phyloP scores from a whole-genome alignment of 2,797 vertebrate species.

The Pitangus sulphuratus region DNA sequence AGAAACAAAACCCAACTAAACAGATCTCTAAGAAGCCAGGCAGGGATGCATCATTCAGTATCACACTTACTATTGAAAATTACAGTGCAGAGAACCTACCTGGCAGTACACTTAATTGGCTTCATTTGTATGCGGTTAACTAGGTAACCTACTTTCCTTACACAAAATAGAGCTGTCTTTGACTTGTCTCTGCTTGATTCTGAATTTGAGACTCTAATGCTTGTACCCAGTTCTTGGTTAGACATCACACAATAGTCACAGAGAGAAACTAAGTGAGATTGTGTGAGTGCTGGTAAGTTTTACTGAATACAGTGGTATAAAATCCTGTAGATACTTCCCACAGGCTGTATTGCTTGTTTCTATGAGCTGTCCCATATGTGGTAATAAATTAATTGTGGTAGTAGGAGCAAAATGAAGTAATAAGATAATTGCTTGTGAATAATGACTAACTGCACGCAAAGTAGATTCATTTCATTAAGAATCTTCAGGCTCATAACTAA shows the following conservation, averaged over 20 bases:
- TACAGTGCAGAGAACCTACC: background rate
- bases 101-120: background rate
- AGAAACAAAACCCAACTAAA: background rate
- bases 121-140: conserved; percentile 62
- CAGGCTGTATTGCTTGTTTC: background rate
- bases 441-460: background rate
- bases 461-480: conserved; percentile 4
- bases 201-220: background rate
- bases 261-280: background rate
- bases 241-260: background rate
- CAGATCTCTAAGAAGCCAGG: background rate
- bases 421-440: conserved; percentile 4
- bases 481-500: background rate
- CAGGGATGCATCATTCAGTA: background rate
- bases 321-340: background rate
- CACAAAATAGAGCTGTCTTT: conserved; percentile 40
- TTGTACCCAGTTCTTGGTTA: background rate
- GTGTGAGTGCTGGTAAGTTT: background rate
- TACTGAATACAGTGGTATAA: background rate
- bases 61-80: background rate
- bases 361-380: background rate
- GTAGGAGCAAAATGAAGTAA: background rate
- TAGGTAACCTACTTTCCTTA: conserved; percentile 58
- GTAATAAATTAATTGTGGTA: background rate
- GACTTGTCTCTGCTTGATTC: background rate